Conservation (phyloP, 2,113 vertebrate species). For the Stegastes partitus region DNA sequence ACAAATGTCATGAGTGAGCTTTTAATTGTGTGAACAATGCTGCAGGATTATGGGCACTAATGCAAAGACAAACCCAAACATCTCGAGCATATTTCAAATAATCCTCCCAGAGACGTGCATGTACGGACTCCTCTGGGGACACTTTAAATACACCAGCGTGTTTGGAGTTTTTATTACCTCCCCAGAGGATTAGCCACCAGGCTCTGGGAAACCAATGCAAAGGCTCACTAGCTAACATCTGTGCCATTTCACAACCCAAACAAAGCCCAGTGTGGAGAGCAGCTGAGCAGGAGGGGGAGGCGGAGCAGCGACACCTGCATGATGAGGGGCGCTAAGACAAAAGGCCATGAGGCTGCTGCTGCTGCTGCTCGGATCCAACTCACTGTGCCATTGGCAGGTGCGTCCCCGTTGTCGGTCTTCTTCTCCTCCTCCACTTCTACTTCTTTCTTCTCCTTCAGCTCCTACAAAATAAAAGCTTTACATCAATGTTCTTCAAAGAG, state of each 20-base stretch:
- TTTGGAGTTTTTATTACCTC: constrained; percentile 39
- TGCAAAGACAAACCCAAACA: neutral
- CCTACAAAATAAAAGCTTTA: constrained; percentile 76
- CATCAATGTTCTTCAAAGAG: constrained; percentile 9
- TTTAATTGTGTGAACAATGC: neutral
- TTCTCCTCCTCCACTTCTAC: constrained; percentile 73
- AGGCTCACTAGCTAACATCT: constrained; percentile 76
- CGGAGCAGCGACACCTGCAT: constrained; percentile 83
- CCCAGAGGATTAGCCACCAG: constrained; percentile 56
- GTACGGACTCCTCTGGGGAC: constrained; percentile 30
- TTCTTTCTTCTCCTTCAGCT: constrained; percentile 89
- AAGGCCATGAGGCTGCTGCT: constrained; percentile 81
- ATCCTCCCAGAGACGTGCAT: constrained; percentile 29
- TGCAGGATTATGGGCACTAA: neutral
- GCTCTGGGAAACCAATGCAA: constrained; percentile 54
- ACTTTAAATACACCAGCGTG: neutral
- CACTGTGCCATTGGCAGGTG: constrained; percentile 88
- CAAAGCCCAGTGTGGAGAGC: constrained; percentile 76
- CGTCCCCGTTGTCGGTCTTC: constrained; percentile 82
- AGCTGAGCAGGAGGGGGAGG: constrained; percentile 71
- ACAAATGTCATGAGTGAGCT: neutral
- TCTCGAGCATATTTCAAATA: constrained; percentile 29
- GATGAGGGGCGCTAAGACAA: constrained; percentile 79
- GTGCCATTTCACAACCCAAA: constrained; percentile 83
- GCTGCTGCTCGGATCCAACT: constrained; percentile 69